Evolutionary conservation across 2,888 invertebrate genomes (phyloP).

Genomic region (Acleris emargana): DNA sequence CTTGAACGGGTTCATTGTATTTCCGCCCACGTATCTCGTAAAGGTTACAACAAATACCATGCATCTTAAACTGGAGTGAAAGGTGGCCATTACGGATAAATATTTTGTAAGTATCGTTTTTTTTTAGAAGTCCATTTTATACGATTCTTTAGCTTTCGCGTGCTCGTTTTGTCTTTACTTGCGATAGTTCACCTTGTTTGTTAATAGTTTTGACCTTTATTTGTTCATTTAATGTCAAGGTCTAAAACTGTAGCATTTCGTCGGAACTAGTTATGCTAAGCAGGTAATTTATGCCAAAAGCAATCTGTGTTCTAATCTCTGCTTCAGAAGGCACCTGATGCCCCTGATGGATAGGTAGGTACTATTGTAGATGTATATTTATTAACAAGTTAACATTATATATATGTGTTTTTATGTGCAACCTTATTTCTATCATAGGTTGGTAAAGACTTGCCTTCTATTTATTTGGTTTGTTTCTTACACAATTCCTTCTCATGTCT

Average conservation of each 20-base stretch:
- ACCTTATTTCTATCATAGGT: too few relatives aligned
- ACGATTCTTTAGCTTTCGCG: constrained; percentile 17
- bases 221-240: constrained; percentile 28
- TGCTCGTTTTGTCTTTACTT: constrained; percentile 11
- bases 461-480: too few relatives aligned
- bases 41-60: constrained; percentile 34
- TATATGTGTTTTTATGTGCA: too few relatives aligned
- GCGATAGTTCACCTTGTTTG: constrained; percentile 11
- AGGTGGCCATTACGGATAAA: constrained; percentile 31
- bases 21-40: constrained; percentile 41
- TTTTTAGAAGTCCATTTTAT: neutral
- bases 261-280: constrained; percentile 28
- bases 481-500: too few relatives aligned
- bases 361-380: too few relatives aligned
- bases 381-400: too few relatives aligned
- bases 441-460: too few relatives aligned
- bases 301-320: neutral
- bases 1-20: constrained; percentile 36
- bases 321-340: neutral
- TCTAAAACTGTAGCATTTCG: constrained; percentile 34
- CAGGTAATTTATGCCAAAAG: constrained; percentile 7
- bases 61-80: constrained; percentile 26
- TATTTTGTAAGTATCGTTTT: constrained; percentile 19
- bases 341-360: neutral
- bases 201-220: constrained; percentile 24